These are phyloP conservation scores for Ceratosolen fusciceps DNA, from an alignment of 1,140 invertebrate genomes.

Conservation along the genomic window DNA sequence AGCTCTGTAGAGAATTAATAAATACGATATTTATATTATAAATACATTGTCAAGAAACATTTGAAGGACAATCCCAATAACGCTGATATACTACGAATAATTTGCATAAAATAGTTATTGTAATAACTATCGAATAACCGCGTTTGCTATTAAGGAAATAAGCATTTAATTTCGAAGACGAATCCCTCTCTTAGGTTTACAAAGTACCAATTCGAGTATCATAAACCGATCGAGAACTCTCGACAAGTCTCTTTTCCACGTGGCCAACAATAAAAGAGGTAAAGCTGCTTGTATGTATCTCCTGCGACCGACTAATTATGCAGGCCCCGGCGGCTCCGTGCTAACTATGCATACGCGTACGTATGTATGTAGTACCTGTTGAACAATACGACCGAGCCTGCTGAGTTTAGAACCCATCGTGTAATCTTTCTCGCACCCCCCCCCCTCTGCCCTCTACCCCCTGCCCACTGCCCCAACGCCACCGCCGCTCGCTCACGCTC, in stretches of 20 bases:
- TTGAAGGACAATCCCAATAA: too few species aligned
- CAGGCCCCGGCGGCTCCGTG: not conserved
- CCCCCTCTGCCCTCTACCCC: too few species aligned
- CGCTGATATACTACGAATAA: too few species aligned
- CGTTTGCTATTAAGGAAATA: too few species aligned
- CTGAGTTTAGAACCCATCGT: constrained; percentile 9
- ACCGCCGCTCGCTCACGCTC: not conserved
- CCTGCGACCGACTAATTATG: constrained; percentile 23
- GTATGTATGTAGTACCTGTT: constrained; percentile 40
- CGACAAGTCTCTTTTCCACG: constrained; percentile 1
- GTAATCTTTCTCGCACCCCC: not conserved
- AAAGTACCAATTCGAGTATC: not conserved
- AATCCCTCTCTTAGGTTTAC: not conserved
- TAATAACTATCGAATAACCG: too few species aligned
- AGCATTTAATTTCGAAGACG: too few species aligned
- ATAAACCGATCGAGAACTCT: constrained; percentile 16
- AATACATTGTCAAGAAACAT: too few species aligned
- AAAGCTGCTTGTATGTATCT: constrained; percentile 19
- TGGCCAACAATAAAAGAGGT: constrained; percentile 18
- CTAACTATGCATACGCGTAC: not conserved
- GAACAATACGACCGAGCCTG: constrained; percentile 33
- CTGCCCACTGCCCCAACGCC: not conserved
- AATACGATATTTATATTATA: too few species aligned
- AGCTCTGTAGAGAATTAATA: too few species aligned
- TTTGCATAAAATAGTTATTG: too few species aligned